Evolutionary conservation across 2,888 invertebrate genomes (phyloP), one percentile per base, ranked within the genome.

Genomic region (Ophion slaviceki): DNA sequence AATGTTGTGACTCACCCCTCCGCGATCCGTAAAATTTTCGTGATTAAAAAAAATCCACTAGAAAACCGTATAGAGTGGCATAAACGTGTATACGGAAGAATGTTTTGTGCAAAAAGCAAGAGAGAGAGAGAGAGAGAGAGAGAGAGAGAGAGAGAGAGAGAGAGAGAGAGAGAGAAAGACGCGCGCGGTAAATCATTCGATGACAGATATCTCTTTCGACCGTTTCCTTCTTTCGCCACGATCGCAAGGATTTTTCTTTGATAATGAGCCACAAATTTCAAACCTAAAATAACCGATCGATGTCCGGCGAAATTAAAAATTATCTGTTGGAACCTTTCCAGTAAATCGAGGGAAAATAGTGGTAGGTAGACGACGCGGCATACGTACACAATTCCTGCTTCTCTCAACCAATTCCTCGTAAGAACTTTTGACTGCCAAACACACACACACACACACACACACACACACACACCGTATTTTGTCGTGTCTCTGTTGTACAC

Each of bases 281-380:
- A 71, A 68, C 59, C 79, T 82, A 79, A 62, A 68, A 36, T 75
- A 64, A 76, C 47, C 76, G 77, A 84, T 62, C 61, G 76, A 82
- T 72, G 74, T 66, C 4, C 40, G 89, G 90, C 89, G 89, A 91
- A 91, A 92, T 91, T 91, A 90, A 92, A 91, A 93, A 90, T 90
- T 90, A 92, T 91, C 90, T 92, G 89, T 92, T 92, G 92, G 91
- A 90, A 93, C 91, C 91, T 93, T 93, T 93, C 93, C 92, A 93
- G 93, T 93, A 93, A 93, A 93, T 93, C 93, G 91, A 93, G 92
- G 93, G 93, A 93, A 90, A 92, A 90, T 92, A 93, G 93, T 93
- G 93, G 93, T 93, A 93, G 93, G 93, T 93, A 93, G 7, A 40
- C 40, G 88, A 85, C 92, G 90, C 92, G 92, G 92, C 91, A 92